Evolutionary conservation across 1,140 invertebrate genomes (phyloP).

Genomic region (Ctenoplectra terminalis): DNA sequence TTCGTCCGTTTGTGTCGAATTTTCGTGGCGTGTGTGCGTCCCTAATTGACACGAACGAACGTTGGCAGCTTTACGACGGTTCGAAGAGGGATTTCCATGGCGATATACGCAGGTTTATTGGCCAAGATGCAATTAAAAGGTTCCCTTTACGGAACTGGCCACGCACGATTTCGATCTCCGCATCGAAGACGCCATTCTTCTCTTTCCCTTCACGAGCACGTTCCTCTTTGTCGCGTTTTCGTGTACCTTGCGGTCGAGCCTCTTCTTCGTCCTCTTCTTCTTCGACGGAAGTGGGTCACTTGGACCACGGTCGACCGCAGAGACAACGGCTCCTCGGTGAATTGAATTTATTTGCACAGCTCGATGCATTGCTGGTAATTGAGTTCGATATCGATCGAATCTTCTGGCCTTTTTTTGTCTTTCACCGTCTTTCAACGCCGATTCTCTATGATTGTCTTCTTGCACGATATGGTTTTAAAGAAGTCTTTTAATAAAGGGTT

Average conservation of each 20-base stretch:
- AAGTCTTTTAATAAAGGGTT: neutral
- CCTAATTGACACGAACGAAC: slow-evolving; percentile 52
- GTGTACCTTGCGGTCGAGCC: neutral
- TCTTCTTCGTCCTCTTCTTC: neutral
- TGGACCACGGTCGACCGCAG: slow-evolving; percentile 29
- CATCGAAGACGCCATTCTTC: neutral
- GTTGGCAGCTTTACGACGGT: slow-evolving; percentile 40
- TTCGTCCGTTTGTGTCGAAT: slow-evolving; percentile 17
- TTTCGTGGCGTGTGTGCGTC: slow-evolving; percentile 31
- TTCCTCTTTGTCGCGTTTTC: slow-evolving; percentile 26
- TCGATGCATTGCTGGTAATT: slow-evolving; percentile 27
- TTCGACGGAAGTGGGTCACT: slow-evolving; percentile 49
- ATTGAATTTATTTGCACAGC: slow-evolving; percentile 37
- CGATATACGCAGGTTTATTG: slow-evolving; percentile 51
- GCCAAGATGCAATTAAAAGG: slow-evolving; percentile 40
- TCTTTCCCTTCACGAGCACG: slow-evolving; percentile 4
- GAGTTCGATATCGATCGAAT: slow-evolving; percentile 26
- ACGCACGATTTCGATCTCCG: slow-evolving; percentile 11
- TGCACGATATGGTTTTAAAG: neutral
- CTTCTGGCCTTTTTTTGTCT: neutral
- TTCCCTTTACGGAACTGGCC: slow-evolving; percentile 30
- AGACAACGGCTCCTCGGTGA: slow-evolving; percentile 32
- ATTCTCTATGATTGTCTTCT: neutral
- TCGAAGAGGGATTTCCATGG: slow-evolving; percentile 37
- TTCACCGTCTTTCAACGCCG: too few relatives aligned